Evolutionary conservation across 2,888 invertebrate genomes (phyloP).

Genomic region (Brenthis hecate): DNA sequence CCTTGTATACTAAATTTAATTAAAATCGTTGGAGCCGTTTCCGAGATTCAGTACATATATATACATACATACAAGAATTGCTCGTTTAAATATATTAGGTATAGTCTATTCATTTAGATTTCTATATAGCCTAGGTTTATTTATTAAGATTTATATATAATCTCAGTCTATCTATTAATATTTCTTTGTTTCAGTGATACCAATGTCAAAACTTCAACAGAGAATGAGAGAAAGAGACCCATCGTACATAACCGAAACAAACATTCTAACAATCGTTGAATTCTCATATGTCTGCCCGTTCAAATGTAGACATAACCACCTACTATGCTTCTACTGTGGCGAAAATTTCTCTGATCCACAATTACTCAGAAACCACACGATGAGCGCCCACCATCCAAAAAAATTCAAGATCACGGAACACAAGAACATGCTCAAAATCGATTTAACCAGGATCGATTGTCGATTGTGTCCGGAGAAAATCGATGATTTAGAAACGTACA

Average conservation of each 20-base stretch:
- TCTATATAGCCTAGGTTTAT: not conserved
- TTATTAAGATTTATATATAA: not conserved
- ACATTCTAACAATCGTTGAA: conserved; percentile 66
- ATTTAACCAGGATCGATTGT: conserved; percentile 68
- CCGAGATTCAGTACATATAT: no score
- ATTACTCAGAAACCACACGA: conserved; percentile 44
- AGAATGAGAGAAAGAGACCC: conserved; percentile 63
- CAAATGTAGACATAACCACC: conserved; percentile 70
- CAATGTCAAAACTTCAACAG: conserved; percentile 26
- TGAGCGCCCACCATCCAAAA: conserved; percentile 60
- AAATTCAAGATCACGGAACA: conserved; percentile 68
- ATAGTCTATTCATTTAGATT: no score
- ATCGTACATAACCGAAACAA: conserved; percentile 67
- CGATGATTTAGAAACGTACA: conserved; percentile 59
- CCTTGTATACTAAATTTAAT: no score
- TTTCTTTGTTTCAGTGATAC: conserved; percentile 16
- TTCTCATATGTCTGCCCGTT: conserved; percentile 70
- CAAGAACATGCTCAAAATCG: conserved; percentile 72
- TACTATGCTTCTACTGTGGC: conserved; percentile 71
- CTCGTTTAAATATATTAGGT: no score
- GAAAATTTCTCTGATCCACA: conserved; percentile 56
- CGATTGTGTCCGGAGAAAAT: conserved; percentile 58
- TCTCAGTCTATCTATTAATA: not conserved
- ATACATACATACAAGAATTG: no score
- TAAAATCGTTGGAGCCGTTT: no score